Evolutionary conservation across 2,888 invertebrate genomes (phyloP).

Genomic region (Campoplex nolae): DNA sequence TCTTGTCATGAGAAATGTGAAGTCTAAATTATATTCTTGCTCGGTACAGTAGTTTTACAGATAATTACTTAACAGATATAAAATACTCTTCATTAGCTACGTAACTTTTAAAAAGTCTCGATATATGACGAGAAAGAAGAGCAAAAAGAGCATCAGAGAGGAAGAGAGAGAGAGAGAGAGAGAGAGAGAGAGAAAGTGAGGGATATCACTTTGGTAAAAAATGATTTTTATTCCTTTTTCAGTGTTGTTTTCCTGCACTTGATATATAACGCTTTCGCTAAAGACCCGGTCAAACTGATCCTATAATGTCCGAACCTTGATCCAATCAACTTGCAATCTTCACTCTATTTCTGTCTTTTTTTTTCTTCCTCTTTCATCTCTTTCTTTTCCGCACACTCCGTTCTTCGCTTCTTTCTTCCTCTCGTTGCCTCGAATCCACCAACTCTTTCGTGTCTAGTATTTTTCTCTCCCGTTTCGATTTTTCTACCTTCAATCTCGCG

Average conservation of each 20-base stretch:
- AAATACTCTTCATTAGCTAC: constrained; percentile 17
- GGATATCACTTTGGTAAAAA: not conserved
- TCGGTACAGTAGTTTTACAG: constrained; percentile 4
- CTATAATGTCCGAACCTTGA: constrained; percentile 33
- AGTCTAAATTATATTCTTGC: constrained; percentile 1
- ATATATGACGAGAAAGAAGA: not conserved
- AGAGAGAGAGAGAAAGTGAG: not conserved
- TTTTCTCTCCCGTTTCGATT: constrained; percentile 42
- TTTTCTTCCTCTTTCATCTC: too few species aligned
- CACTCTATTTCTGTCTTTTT: not conserved
- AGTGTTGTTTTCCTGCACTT: constrained; percentile 6
- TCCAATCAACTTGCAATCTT: constrained; percentile 61
- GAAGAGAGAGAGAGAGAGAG: not conserved
- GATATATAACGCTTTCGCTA: constrained; percentile 28
- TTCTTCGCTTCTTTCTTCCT: too few species aligned
- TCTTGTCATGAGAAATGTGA: constrained; percentile 1
- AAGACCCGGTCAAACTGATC: constrained; percentile 43
- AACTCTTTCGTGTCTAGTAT: not conserved
- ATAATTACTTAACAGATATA: constrained; percentile 2
- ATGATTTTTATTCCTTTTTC: constrained; percentile 16
- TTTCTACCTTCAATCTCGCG: constrained; percentile 26
- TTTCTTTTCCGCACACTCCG: not conserved
- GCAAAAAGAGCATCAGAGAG: not conserved
- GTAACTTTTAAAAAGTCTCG: not conserved
- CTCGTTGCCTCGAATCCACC: not conserved